These are phyloP conservation scores for Lamprologus ornatipinnis DNA, from an alignment of 2,113 vertebrate species.

Conservation along the genomic window DNA sequence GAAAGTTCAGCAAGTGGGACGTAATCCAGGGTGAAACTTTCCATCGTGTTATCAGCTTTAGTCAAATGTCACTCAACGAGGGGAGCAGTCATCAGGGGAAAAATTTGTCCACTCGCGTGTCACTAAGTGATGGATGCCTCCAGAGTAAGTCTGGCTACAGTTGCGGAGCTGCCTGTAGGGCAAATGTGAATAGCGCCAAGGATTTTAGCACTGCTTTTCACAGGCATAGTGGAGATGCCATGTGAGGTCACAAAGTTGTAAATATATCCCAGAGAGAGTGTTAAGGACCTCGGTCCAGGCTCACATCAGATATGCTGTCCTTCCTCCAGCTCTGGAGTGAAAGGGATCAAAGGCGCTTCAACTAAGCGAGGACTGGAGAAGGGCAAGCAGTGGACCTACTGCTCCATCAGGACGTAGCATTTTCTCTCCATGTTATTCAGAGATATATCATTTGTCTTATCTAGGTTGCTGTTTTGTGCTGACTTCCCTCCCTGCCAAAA, in stretches of 20 bases:
- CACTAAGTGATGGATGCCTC: slow-evolving; percentile 52
- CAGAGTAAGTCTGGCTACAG: not conserved
- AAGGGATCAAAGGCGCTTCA: not conserved
- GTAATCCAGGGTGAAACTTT: not conserved
- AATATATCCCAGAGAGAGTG: slow-evolving; percentile 42
- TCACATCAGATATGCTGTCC: not conserved
- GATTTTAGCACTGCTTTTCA: slow-evolving; percentile 46
- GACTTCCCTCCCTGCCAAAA: not conserved
- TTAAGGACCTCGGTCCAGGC: not conserved
- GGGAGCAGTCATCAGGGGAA: slow-evolving; percentile 32
- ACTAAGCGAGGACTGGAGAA: not conserved
- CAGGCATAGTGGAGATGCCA: slow-evolving; percentile 26
- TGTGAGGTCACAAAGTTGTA: slow-evolving; percentile 46
- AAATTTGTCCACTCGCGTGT: slow-evolving; percentile 45
- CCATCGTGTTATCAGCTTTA: not conserved
- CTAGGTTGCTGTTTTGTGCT: not conserved
- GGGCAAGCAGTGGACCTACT: not conserved
- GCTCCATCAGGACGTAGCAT: not conserved
- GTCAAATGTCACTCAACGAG: slow-evolving; percentile 14
- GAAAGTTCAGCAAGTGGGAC: not conserved
- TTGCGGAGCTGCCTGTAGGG: slow-evolving; percentile 23
- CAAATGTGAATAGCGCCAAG: slow-evolving; percentile 46
- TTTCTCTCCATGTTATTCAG: not conserved
- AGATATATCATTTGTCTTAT: not conserved
- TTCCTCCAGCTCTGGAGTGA: not conserved